phyloP scores from a whole-genome alignment of 2,113 vertebrate genomes.

The Seriola quinqueradiata region DNA sequence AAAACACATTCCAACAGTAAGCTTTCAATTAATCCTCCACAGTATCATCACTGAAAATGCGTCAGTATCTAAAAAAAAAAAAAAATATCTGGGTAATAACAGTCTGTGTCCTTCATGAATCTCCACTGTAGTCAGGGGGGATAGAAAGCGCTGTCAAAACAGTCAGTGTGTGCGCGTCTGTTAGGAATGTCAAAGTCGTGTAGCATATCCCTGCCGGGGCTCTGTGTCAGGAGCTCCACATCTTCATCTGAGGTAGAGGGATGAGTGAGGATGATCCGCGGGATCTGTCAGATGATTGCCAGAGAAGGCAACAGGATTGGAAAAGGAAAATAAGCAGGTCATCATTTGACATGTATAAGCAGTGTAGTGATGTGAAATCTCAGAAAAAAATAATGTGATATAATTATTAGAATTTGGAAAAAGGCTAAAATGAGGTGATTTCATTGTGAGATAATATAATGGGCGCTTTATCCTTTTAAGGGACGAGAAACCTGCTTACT shows the following conservation, averaged over 20 bases:
- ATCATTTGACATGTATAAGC: not conserved
- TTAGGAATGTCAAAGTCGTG: slow-evolving; percentile 67
- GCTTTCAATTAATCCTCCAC: not conserved
- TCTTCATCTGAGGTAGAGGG: slow-evolving; percentile 91
- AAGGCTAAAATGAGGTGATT: not conserved
- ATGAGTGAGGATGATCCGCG: slow-evolving; percentile 88
- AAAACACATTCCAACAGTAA: slow-evolving; percentile 33
- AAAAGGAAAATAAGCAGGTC: slow-evolving; percentile 2
- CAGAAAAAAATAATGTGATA: not conserved
- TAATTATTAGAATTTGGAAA: not conserved
- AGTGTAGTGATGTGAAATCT: not conserved
- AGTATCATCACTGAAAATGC: slow-evolving; percentile 6
- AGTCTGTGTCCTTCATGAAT: not conserved
- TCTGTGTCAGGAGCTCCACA: slow-evolving; percentile 80
- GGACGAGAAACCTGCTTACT: slow-evolving; percentile 74
- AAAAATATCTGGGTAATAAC: not conserved
- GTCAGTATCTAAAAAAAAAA: not conserved
- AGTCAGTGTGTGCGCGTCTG: slow-evolving; percentile 64
- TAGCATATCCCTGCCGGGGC: slow-evolving; percentile 62
- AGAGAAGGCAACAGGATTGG: slow-evolving; percentile 21
- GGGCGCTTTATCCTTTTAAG: not conserved
- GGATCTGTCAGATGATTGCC: slow-evolving; percentile 82
- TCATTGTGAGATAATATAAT: not conserved
- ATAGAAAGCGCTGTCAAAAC: slow-evolving; percentile 82
- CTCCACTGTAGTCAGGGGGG: slow-evolving; percentile 65